Base-by-base conservation (phyloP, 2,797 vertebrate species). In the Myiothlypis chrysogaster region DNA sequence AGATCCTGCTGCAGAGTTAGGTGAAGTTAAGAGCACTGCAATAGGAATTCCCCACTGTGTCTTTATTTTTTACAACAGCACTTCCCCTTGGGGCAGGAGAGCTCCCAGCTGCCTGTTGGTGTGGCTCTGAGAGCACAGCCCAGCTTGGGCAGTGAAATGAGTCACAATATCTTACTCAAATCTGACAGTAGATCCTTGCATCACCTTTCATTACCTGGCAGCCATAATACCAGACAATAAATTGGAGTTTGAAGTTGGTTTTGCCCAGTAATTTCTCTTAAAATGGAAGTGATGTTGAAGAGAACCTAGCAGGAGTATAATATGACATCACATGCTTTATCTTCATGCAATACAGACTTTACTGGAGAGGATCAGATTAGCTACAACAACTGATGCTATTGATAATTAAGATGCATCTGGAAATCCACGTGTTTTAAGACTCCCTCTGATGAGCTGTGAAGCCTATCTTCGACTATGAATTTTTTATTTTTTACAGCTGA, bases 401-500 rank as follows among this genome's bases (percentile, higher is more conserved):
- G 60, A 65, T 71, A 63, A 78, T 72, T 50, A 25, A 87, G 61
- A 71, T 30, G 43, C n/a, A 47, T 28, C 70, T 84, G 86, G 78
- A 75, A 71, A 91, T 18, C 53, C 66, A 86, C 49, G 27, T 53
- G 4, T 73, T 75, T 78, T 21, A 63, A 87, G 53, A 35, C 66
- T 27, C 52, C 32, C 14, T 46, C 68, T 61, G 63, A 94, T 35
- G 68, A 93, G 61, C 89, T 66, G 32, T 32, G 70, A 93, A 78
- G 70, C 78, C 70, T 97, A 7, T 73, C 24, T 89, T 91, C 32
- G 69, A 82, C 41, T 73, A 96, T 97, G 94, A 96, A 89, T 97
- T 91, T 97, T 97, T 97, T 87, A 96, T 98, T 95, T 96, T 95
- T 95, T 81, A 89, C 94, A 95, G 96, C 93, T 96, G 47, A 70